Base-by-base conservation (phyloP, 2,888 invertebrate species). In the Pasiphila rectangulata region DNA sequence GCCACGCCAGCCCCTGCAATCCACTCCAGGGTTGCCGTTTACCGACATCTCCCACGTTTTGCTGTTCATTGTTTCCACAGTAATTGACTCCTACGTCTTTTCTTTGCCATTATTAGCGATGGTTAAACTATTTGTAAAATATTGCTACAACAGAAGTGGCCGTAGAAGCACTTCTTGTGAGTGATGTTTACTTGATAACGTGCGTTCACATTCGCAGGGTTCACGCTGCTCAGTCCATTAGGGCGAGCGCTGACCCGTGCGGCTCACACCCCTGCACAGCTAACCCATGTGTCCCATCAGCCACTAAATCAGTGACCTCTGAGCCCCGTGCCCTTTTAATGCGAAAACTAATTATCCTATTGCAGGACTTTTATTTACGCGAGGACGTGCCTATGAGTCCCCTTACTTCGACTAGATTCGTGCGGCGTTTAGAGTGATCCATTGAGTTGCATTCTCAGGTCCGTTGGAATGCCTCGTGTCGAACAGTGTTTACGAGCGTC, bases 401-500 rank as follows among this genome's bases (percentile, higher is more conserved):
- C 24, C 21, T 24, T 32, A 37, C 40, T 30, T 49, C 29, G 25
- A 25, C 44, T 32, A 30, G 61, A 49, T 61, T 64, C 76, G 76
- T 72, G 64, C 74, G 69, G 49, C 37, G 41, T 20, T 62, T 72
- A 67, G 66, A 13, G 70, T 76, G 72, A 79, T 80, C 78, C 79
- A 79, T 83, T 81, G 78, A 78, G 70, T 77, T 66, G 78, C 74
- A 75, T 82, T 81, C 73, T 75, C 72, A 73, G 74, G 68, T 76
- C 79, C 46, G 41, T 79, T 77, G 74, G 72, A 83, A 83, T 75
- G 73, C 67, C 73, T 80, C 76, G 77, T 71, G 82, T 76, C 70
- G 79, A 76, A 75, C 74, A 74, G 72, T 72, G 79, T 86, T 86
- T 86, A 86, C 81, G 86, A 85, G 81, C 83, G 78, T 65, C 75